Evolutionary conservation across 2,888 invertebrate genomes (phyloP), one percentile per base, ranked within the genome.

Genomic region (Pelosia muscerda): DNA sequence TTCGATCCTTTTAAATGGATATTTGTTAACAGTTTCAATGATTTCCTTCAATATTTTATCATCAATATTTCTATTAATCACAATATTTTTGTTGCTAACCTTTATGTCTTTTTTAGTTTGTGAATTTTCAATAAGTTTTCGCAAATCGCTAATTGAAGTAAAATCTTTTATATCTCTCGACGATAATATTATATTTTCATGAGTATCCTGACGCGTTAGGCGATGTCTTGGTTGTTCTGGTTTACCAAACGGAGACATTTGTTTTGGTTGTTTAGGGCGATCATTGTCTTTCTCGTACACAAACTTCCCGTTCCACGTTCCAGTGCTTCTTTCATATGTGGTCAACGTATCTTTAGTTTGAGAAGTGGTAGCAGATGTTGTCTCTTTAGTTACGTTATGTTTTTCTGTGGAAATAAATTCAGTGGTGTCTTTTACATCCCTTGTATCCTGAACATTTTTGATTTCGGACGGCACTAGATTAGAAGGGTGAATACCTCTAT

Each of bases 221-320:
- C 94, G 95, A 73, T 92, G 94, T 72, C 88, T 90, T 19, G 93
- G 93, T 73, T 89, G 88, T 75, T 94, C 94, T 38, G 91, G 86
- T 71, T 85, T 87, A n/a, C 92, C 92, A 78, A 92, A 93, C 15
- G 94, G 94, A 66, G 94, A 92, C 86, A 90, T 88, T 81, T 93
- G 85, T 77, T 93, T 93, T 0, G 93, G 93, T 75, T 79, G 88
- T 78, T 90, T 92, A 19, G 93, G 93, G 72, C 92, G 90, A 61
- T 92, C 93, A 65, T 92, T 91, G 64, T 93, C 92, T 73, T 90
- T 95, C 84, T 95, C 96, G 74, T 95, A 95, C 25, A 88, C 85
- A 71, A 96, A 96, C 77, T 95, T 95, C 15, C 96, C 96, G 69
- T 96, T 95, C 96, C 96, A 96, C 13, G 95, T 90, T 67, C 95